phyloP scores from a whole-genome alignment of 2,888 invertebrate species.

The Pterobdella sp. region DNA sequence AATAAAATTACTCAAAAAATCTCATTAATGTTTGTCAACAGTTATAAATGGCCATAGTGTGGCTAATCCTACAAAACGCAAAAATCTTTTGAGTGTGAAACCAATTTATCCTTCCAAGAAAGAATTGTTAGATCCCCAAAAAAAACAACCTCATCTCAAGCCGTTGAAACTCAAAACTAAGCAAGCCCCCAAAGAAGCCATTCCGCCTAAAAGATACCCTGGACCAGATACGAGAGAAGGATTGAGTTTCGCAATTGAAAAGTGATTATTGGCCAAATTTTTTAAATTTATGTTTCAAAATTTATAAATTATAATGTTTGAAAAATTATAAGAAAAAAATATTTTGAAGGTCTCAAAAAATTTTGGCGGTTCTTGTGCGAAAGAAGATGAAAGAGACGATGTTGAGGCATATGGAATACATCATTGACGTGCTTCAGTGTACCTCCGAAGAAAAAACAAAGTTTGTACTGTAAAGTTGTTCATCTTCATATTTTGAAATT shows the following conservation, averaged over 20 bases:
- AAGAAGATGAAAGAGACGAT: slow-evolving; percentile 27
- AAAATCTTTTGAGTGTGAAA: not conserved
- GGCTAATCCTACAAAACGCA: not conserved
- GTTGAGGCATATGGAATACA: slow-evolving; percentile 24
- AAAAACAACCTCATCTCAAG: not conserved
- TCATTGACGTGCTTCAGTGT: slow-evolving; percentile 16
- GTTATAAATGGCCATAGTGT: not conserved
- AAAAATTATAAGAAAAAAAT: not conserved
- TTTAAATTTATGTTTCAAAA: not conserved
- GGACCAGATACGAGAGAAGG: slow-evolving; percentile 26
- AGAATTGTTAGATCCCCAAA: not conserved
- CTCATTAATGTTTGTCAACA: too few species aligned
- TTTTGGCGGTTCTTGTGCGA: slow-evolving; percentile 11
- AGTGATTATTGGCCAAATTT: not conserved
- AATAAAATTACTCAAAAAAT: too few species aligned
- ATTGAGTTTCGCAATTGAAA: slow-evolving; percentile 26
- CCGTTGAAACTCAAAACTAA: not conserved
- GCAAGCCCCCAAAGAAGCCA: not conserved
- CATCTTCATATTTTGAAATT: too few species aligned
- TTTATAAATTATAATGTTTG: not conserved
- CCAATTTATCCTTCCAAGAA: not conserved
- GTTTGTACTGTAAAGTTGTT: not conserved
- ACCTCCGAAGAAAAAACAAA: slow-evolving; percentile 19
- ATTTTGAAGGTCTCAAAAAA: slow-evolving; percentile 17
- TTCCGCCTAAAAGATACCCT: slow-evolving; percentile 13